Evolutionary conservation across 2,113 vertebrate genomes (phyloP).

Genomic region (Rafetus swinhoei): DNA sequence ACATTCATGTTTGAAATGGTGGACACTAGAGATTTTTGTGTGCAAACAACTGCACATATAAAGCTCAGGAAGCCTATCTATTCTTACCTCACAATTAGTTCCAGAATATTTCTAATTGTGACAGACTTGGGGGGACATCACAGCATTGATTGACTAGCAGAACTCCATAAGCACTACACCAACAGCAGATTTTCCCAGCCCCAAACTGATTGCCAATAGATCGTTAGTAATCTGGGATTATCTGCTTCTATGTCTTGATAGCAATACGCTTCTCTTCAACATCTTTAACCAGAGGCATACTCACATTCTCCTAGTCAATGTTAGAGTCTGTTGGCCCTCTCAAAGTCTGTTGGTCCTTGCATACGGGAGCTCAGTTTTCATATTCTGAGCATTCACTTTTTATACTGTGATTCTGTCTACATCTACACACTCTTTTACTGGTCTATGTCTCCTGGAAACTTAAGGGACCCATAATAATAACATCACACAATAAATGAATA

Average conservation of each 20-base stretch:
- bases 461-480: too few species aligned
- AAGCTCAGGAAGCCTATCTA: background rate
- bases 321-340: too few species aligned
- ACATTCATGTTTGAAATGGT: background rate
- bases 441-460: too few species aligned
- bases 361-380: too few species aligned
- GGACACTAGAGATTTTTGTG: background rate
- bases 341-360: too few species aligned
- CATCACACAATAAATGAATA: too few species aligned
- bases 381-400: too few species aligned
- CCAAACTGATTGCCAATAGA: background rate
- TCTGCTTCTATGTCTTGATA: background rate
- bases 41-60: background rate
- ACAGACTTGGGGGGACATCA: background rate
- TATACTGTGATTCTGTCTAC: too few species aligned
- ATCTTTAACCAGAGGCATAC: too few species aligned
- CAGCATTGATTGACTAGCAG: background rate
- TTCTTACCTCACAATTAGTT: background rate
- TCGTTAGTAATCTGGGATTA: background rate
- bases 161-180: background rate
- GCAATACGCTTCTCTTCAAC: background rate
- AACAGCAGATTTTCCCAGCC: background rate
- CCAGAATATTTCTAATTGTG: background rate
- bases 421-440: too few species aligned
- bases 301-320: too few species aligned